Percentiles rank a stretch among this genome's conserved stretches.
Conservation (phyloP, 2,113 vertebrate species). For the Ariopsis seemanni region DNA sequence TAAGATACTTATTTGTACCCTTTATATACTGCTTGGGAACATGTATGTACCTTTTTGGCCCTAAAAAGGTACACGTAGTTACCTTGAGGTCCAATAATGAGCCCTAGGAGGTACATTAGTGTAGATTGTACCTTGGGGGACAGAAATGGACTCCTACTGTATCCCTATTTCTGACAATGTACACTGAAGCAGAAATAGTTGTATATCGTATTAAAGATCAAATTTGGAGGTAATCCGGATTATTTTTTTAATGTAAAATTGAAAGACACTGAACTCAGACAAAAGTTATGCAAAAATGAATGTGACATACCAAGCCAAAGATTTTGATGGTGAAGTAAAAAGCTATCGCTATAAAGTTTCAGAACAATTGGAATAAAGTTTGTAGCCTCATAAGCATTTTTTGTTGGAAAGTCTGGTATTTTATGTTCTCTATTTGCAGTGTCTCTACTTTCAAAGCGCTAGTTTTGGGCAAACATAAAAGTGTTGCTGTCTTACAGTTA, state of each 20-base stretch:
- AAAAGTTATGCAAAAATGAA: not conserved
- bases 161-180: not conserved
- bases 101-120: too few relatives aligned
- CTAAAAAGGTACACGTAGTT: too few relatives aligned
- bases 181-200: not conserved
- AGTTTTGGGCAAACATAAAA: constrained; percentile 23
- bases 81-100: too few relatives aligned
- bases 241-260: not conserved
- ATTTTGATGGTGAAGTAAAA: not conserved
- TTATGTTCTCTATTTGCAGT: not conserved
- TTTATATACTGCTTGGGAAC: too few relatives aligned
- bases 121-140: too few relatives aligned
- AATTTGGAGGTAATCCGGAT: not conserved
- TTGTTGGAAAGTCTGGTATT: constrained; percentile 16
- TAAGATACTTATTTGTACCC: too few relatives aligned
- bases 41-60: too few relatives aligned
- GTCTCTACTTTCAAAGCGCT: constrained; percentile 27
- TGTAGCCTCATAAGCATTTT: constrained; percentile 2
- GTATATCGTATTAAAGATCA: not conserved
- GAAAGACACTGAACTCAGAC: not conserved
- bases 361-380: not conserved
- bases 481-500: constrained; percentile 33
- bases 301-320: not conserved
- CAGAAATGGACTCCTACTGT: too few relatives aligned
- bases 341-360: not conserved